Conservation (phyloP, 2,113 vertebrate species). For the Oryzias melastigma region DNA sequence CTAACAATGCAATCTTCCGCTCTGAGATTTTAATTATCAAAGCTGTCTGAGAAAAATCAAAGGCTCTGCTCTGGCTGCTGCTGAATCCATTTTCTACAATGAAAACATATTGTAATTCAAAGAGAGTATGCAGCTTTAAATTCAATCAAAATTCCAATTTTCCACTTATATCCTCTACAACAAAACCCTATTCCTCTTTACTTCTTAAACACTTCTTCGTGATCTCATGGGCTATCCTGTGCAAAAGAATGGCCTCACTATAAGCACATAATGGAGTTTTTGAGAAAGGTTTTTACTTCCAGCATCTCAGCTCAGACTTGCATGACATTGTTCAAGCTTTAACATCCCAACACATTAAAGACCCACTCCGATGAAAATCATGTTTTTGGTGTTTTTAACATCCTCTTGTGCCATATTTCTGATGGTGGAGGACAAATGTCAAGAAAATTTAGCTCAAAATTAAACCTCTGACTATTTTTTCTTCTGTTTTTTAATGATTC, state of each 20-base stretch:
- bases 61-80: slow-evolving; percentile 30
- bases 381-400: too few species aligned
- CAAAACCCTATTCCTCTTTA: not conserved
- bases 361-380: too few species aligned
- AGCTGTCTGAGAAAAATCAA: slow-evolving; percentile 35
- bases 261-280: too few species aligned
- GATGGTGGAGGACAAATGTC: too few species aligned
- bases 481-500: too few species aligned
- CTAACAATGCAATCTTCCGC: slow-evolving; percentile 46
- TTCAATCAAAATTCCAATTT: slow-evolving; percentile 34
- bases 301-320: too few species aligned
- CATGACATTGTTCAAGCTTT: too few species aligned
- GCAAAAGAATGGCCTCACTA: not conserved
- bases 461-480: too few species aligned
- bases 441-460: too few species aligned
- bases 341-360: too few species aligned
- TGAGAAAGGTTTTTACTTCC: too few species aligned
- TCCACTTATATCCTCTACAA: slow-evolving; percentile 12
- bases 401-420: too few species aligned
- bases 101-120: slow-evolving; percentile 49
- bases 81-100: slow-evolving; percentile 24
- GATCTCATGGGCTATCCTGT: not conserved
- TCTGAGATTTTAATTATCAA: slow-evolving; percentile 61
- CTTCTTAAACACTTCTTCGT: not conserved
- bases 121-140: slow-evolving; percentile 4